phyloP scores from a whole-genome alignment of 2,113 vertebrate genomes.

The cat (Felis catus) region DNA sequence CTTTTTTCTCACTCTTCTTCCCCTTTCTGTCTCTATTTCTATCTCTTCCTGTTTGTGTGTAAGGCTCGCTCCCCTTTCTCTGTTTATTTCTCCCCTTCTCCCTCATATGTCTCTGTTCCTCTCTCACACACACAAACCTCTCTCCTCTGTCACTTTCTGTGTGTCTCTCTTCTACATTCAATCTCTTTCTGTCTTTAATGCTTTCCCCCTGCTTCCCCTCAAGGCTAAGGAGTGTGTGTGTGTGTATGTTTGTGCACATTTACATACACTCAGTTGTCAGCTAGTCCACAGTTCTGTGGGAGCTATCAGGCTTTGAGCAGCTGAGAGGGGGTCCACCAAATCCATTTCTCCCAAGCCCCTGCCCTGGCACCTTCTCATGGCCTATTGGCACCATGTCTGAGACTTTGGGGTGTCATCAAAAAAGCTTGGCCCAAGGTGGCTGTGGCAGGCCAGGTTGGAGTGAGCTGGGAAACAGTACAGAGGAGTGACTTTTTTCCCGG shows the following conservation, averaged over 20 bases:
- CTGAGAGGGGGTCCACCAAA: not conserved
- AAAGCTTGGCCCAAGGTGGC: not conserved
- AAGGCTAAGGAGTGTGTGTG: not conserved
- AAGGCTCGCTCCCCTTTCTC: not conserved
- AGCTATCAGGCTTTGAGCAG: not conserved
- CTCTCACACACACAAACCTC: not conserved
- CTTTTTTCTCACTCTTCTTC: not conserved
- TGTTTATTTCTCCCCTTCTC: not conserved
- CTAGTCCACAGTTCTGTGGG: not conserved
- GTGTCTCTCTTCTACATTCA: not conserved
- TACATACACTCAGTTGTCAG: not conserved
- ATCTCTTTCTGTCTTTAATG: conserved; percentile 2
- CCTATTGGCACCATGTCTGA: not conserved
- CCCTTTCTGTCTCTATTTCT: conserved; percentile 6
- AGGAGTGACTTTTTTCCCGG: not conserved
- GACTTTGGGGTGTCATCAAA: not conserved
- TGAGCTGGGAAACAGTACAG: not conserved
- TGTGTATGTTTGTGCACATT: not conserved
- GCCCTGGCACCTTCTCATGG: not conserved
- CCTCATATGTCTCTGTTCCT: not conserved
- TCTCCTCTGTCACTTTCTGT: not conserved
- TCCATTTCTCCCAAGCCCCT: not conserved
- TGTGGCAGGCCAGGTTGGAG: not conserved
- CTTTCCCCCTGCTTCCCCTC: conserved; percentile 26
- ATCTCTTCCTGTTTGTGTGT: not conserved